Conservation (phyloP, 1,140 invertebrate genomes). For the Drosophila athabasca region DNA sequence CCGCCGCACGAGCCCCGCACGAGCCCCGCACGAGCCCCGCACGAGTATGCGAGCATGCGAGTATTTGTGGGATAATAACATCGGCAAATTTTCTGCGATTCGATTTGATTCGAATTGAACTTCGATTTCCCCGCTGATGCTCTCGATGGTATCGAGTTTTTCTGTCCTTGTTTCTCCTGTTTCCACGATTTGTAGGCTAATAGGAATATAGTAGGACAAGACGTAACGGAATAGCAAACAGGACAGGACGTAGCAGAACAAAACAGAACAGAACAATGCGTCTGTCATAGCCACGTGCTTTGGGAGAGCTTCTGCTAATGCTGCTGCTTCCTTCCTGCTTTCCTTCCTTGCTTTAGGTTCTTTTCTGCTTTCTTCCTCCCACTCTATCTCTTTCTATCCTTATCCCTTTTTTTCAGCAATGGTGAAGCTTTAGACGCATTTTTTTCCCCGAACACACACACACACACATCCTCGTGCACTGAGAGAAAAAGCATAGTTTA, state of each 20-base stretch:
- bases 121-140: slow-evolving; percentile 40
- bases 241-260: too few species aligned
- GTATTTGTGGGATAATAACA: background rate
- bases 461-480: slow-evolving; percentile 2
- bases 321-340: background rate
- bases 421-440: slow-evolving; percentile 29
- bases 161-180: background rate
- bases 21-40: too few species aligned
- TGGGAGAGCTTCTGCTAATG: background rate
- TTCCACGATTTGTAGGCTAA: background rate
- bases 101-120: slow-evolving; percentile 41
- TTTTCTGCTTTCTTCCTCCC: too few species aligned
- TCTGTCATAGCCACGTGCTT: slow-evolving; percentile 64
- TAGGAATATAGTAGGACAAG: too few species aligned
- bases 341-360: background rate
- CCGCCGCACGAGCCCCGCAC: too few species aligned
- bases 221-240: too few species aligned
- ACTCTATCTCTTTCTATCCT: too few species aligned
- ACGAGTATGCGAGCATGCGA: background rate
- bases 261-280: slow-evolving; percentile 18
- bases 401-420: slow-evolving; percentile 13
- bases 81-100: slow-evolving; percentile 31
- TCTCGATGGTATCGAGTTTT: background rate
- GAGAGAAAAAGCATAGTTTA: too few species aligned
- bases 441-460: background rate